A percentile compares a stretch with the other conserved stretches of the same genome.
phyloP scores from a whole-genome alignment of 2,113 vertebrate species.

The Eurystomus gularis region DNA sequence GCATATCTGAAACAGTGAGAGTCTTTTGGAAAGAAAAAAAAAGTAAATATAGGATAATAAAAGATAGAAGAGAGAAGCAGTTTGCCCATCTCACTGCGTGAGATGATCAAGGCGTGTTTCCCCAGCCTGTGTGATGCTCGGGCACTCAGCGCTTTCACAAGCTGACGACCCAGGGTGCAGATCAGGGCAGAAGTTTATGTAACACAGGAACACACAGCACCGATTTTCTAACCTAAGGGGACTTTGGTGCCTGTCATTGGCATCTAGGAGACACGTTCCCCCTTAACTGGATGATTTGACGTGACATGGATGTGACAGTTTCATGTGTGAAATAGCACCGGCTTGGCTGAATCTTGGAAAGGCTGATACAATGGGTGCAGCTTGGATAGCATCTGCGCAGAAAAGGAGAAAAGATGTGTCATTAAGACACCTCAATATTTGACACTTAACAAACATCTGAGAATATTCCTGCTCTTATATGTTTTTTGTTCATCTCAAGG shows the following conservation, averaged over 20 bases:
- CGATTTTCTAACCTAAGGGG: neutral
- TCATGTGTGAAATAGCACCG: neutral
- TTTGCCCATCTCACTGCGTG: neutral
- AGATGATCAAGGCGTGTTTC: fast-evolving
- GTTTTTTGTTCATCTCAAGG: neutral
- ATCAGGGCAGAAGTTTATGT: neutral
- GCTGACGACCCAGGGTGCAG: neutral
- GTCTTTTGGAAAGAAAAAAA: neutral
- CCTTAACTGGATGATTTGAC: neutral
- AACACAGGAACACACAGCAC: neutral
- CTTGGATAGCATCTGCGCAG: neutral
- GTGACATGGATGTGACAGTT: neutral
- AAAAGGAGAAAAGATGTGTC: neutral
- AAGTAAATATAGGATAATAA: neutral
- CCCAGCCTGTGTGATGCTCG: fast-evolving
- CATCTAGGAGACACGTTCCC: neutral
- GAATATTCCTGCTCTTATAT: neutral
- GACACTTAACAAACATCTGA: neutral
- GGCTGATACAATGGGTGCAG: neutral
- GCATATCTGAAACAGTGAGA: neutral
- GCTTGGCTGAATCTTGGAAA: neutral
- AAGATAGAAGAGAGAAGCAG: neutral
- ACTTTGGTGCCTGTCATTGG: neutral
- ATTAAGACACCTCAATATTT: neutral
- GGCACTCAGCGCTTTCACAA: fast-evolving